These are phyloP conservation scores for Papilio demoleus DNA, from an alignment of 2,888 invertebrate species.

Conservation along the genomic window DNA sequence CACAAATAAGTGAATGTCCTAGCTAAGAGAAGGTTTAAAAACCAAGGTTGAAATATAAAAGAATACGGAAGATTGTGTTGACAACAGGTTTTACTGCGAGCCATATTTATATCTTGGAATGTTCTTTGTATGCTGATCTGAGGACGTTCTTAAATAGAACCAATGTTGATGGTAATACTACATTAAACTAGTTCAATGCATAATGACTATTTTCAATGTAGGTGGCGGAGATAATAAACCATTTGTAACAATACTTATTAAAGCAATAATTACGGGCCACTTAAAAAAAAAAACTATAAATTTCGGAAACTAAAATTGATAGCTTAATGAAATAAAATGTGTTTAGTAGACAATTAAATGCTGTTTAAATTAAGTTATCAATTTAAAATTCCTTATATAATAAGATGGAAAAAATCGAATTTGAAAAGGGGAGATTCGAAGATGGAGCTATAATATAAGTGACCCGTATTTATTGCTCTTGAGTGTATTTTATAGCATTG, in stretches of 20 bases:
- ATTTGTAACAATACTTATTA: neutral
- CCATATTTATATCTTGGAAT: conserved; percentile 37
- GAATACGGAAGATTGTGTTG: conserved; percentile 41
- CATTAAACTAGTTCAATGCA: neutral
- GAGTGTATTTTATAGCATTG: too few relatives aligned
- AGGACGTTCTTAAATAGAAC: conserved; percentile 34
- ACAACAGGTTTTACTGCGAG: conserved; percentile 32
- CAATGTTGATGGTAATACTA: neutral
- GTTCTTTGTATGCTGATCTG: conserved; percentile 39
- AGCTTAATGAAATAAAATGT: too few relatives aligned
- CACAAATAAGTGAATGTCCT: conserved; percentile 31
- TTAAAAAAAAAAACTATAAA: too few relatives aligned
- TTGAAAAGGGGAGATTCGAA: too few relatives aligned
- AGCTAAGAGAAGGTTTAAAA: conserved; percentile 27
- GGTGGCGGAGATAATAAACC: neutral
- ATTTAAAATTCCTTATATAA: too few relatives aligned
- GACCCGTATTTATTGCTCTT: too few relatives aligned
- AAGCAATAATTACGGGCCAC: too few relatives aligned
- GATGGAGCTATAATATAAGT: too few relatives aligned
- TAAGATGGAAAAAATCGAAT: too few relatives aligned
- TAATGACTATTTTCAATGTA: neutral
- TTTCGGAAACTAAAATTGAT: too few relatives aligned
- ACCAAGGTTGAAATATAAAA: conserved; percentile 41
- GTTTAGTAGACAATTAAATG: too few relatives aligned
- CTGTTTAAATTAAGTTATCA: too few relatives aligned